phyloP scores from a whole-genome alignment of 1,140 invertebrate species.

The Chrysoperla carnea region DNA sequence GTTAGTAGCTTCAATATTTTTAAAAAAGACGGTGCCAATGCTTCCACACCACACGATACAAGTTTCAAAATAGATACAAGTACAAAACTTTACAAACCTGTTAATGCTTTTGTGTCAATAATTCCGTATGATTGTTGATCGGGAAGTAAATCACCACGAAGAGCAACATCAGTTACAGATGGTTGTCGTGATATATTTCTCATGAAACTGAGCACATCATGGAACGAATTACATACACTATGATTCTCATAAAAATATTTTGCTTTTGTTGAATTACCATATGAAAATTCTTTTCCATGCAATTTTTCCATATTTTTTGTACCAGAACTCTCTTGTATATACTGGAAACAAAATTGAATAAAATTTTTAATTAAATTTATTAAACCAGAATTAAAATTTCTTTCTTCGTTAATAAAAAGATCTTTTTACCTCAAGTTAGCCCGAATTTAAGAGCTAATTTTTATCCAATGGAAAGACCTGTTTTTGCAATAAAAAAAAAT shows the following conservation, averaged over 20 bases:
- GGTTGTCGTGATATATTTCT: neutral
- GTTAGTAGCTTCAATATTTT: no score
- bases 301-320: neutral
- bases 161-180: slow-evolving; percentile 4
- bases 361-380: no score
- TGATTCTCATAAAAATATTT: neutral
- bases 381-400: no score
- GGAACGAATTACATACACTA: slow-evolving; percentile 9
- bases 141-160: slow-evolving; percentile 16
- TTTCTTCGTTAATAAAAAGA: no score
- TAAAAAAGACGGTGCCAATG: neutral
- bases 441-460: no score
- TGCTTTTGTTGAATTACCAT: neutral
- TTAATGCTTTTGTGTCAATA: slow-evolving; percentile 19
- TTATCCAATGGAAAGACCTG: no score
- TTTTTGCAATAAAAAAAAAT: no score
- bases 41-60: neutral
- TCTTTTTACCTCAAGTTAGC: no score
- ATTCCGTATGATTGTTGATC: slow-evolving; percentile 17
- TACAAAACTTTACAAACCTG: slow-evolving; percentile 7
- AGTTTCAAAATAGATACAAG: neutral
- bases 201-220: neutral
- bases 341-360: neutral
- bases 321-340: neutral
- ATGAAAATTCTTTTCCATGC: slow-evolving; percentile 1